These are phyloP conservation scores for Drosophila arawakana DNA, from an alignment of 1,140 invertebrate genomes.

Conservation along the genomic window DNA sequence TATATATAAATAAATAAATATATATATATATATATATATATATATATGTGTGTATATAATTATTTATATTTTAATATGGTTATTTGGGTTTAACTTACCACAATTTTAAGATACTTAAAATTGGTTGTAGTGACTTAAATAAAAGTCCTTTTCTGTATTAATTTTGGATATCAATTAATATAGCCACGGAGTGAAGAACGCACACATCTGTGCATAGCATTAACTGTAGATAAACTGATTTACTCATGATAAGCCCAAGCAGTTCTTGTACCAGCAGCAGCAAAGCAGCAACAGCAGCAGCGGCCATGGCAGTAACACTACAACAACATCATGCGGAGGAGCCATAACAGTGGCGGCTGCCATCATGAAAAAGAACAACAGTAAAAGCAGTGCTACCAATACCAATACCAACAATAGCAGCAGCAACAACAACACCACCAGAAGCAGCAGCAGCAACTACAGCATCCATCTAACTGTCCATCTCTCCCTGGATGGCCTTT, in stretches of 20 bases:
- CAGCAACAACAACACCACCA: slow-evolving; percentile 18
- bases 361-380: slow-evolving; percentile 46
- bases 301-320: slow-evolving; percentile 29
- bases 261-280: slow-evolving; percentile 67
- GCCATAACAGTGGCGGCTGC: slow-evolving; percentile 5
- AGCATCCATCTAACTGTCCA: slow-evolving; percentile 68
- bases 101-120: background rate
- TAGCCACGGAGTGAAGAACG: slow-evolving; percentile 8
- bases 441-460: slow-evolving; percentile 36
- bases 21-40: background rate
- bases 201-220: slow-evolving; percentile 62
- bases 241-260: slow-evolving; percentile 70
- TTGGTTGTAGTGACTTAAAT: background rate
- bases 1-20: background rate
- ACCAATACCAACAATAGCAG: slow-evolving; percentile 23
- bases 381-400: slow-evolving; percentile 12
- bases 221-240: slow-evolving; percentile 76
- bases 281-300: slow-evolving; percentile 49
- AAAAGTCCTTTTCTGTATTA: slow-evolving; percentile 15
- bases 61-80: background rate
- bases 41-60: no score
- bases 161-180: slow-evolving; percentile 7
- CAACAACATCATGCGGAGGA: slow-evolving; percentile 19
- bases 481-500: slow-evolving; percentile 61
- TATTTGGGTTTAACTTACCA: slow-evolving; percentile 1